Base-by-base conservation (phyloP, 2,888 invertebrate genomes). In the Hirudinaria manillensis region DNA sequence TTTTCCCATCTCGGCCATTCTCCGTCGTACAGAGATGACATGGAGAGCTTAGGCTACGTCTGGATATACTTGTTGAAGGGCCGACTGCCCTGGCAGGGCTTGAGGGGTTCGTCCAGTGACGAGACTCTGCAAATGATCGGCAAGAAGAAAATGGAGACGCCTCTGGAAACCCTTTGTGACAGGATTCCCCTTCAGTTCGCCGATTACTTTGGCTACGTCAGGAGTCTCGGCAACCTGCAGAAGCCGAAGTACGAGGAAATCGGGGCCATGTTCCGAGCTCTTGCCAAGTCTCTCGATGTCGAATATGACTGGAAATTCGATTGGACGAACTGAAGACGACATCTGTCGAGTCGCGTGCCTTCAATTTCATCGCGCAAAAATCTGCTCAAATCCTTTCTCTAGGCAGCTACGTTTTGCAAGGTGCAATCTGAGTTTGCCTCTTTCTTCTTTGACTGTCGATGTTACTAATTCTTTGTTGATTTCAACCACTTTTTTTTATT, bases 21-120 rank as follows among this genome's bases (percentile, higher is more conserved):
- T 21, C 77, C 74, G n/a, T 55, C 74, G 3, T 76, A 70, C 4
- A 45, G 78, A 19, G 79, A 79, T 65, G 79, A 79, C 65, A 72
- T 79, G 67, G 79, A 79, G 56, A 66, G 78, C 1, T 38, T 79
- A 19, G 76, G 75, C 51, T 79, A 77, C 70, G 70, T 79, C 36
- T 73, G 70, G 66, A 65, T 79, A 0, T 78, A 78, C 56, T 36
- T 79, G 16, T 66, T 77, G 34, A 76, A 76, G 36, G 79, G 79
- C 13, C 68, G 74, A 6, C 73, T 79, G 29, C 79, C 79, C 19
- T 79, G 79, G 79, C 79, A 79, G 73, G 79, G 79, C 19, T n/a
- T 77, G 3, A 45, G 29, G 29, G 66, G 70, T 2, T 38, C 72
- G 24, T 70, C 36, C 1, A 27, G n/a, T n/a, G 68, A 61, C 7